phyloP scores from a whole-genome alignment of 2,888 invertebrate species.

The Julus scandinavius region DNA sequence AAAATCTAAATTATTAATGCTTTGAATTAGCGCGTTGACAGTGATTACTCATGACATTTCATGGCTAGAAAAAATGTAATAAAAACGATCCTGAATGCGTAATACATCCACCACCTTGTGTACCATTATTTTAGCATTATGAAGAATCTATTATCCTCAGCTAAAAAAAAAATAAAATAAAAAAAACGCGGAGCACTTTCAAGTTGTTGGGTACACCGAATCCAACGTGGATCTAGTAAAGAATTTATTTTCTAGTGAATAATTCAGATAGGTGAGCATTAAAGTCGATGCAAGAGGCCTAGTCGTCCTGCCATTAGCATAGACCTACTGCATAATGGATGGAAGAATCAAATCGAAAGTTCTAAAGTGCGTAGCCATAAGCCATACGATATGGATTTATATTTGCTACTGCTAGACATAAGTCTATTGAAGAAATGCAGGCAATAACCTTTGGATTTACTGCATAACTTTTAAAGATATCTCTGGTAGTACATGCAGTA shows the following conservation, averaged over 20 bases:
- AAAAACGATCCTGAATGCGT: conserved; percentile 24
- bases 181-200: background rate
- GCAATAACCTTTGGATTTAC: background rate
- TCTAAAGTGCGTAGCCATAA: background rate
- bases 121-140: conserved; percentile 12
- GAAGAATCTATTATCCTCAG: conserved; percentile 8
- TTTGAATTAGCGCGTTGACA: conserved; percentile 1
- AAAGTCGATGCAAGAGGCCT: background rate
- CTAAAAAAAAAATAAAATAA: background rate
- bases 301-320: conserved; percentile 28
- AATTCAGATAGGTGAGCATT: conserved; percentile 38
- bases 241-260: conserved; percentile 43
- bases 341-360: conserved; percentile 13
- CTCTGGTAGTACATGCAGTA: background rate
- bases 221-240: conserved; percentile 20
- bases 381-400: conserved; percentile 40
- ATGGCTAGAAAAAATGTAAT: background rate
- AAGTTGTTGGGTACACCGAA: conserved; percentile 12
- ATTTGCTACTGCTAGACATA: background rate
- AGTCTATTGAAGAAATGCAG: background rate
- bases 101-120: background rate
- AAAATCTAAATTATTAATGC: conserved; percentile 34
- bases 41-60: background rate
- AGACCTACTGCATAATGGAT: conserved; percentile 45
- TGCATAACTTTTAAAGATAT: background rate